These are phyloP conservation scores for Forbesichthys papilliferus DNA, from an alignment of 2,113 vertebrate species.

Conservation along the genomic window DNA sequence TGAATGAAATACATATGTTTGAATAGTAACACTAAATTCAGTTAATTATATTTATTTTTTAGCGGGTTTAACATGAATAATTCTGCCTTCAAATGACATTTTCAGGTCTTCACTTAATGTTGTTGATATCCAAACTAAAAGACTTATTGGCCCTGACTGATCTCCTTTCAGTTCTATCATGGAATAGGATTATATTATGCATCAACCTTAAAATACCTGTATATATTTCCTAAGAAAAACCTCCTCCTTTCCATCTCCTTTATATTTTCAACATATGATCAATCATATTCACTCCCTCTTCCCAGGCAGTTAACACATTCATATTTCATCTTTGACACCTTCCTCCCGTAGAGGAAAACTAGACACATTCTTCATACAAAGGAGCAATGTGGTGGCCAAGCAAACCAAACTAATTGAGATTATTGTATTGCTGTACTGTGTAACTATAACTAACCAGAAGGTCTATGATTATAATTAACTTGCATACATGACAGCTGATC, in stretches of 20 bases:
- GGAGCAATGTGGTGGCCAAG: slow-evolving; percentile 41
- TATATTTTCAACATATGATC: too few species aligned
- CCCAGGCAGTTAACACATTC: slow-evolving; percentile 36
- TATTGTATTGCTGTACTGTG: slow-evolving; percentile 59
- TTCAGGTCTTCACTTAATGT: neutral
- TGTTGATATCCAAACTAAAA: neutral
- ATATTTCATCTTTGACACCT: slow-evolving; percentile 2
- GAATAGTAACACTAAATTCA: too few species aligned
- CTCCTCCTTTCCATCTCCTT: too few species aligned
- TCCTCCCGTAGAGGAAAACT: slow-evolving; percentile 26
- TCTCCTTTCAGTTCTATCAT: neutral
- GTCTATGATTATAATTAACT: slow-evolving; percentile 57
- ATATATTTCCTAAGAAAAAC: too few species aligned
- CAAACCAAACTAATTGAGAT: slow-evolving; percentile 51
- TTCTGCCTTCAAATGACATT: neutral
- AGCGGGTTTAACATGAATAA: too few species aligned
- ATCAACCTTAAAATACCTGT: neutral
- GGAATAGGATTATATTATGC: neutral
- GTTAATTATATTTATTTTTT: too few species aligned
- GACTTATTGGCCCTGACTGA: neutral
- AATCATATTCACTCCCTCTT: too few species aligned
- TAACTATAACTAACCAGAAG: slow-evolving; percentile 59
- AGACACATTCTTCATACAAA: slow-evolving; percentile 45
- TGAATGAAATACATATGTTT: too few species aligned
- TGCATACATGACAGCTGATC: slow-evolving; percentile 44